phyloP scores from a whole-genome alignment of 2,113 vertebrate genomes.

The Poeciliopsis turrubarensis region DNA sequence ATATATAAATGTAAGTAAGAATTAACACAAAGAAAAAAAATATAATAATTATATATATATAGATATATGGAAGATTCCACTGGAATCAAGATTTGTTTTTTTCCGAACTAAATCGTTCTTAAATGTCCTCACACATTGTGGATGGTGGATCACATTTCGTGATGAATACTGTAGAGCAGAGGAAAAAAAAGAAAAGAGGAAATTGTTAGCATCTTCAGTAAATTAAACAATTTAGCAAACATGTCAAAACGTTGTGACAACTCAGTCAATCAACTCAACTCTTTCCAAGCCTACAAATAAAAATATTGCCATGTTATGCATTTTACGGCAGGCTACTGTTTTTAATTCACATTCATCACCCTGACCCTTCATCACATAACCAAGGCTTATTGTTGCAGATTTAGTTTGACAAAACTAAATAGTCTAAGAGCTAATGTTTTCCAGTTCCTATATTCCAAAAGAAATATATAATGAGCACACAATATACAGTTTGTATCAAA shows the following conservation, averaged over 20 bases:
- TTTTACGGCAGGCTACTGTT: neutral
- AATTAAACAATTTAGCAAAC: neutral
- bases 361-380: too few relatives aligned
- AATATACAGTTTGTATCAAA: neutral
- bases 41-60: constrained; percentile 77
- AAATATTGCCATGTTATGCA: neutral
- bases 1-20: constrained; percentile 69
- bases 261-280: neutral
- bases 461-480: neutral
- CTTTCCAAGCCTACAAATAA: neutral
- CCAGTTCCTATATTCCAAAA: neutral
- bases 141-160: constrained; percentile 94
- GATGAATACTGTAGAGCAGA: constrained; percentile 88
- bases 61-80: constrained; percentile 94
- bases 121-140: constrained; percentile 94
- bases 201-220: neutral
- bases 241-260: neutral
- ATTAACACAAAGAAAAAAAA: constrained; percentile 81
- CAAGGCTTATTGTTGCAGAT: too few relatives aligned
- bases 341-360: too few relatives aligned
- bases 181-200: constrained; percentile 43
- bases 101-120: constrained; percentile 85
- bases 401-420: too few relatives aligned
- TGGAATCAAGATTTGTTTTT: constrained; percentile 91
- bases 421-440: too few relatives aligned